Percentiles rank a stretch among this genome's conserved stretches.
Evolutionary conservation across 2,888 invertebrate genomes (phyloP).

Genomic region (Harpalus rubripes): DNA sequence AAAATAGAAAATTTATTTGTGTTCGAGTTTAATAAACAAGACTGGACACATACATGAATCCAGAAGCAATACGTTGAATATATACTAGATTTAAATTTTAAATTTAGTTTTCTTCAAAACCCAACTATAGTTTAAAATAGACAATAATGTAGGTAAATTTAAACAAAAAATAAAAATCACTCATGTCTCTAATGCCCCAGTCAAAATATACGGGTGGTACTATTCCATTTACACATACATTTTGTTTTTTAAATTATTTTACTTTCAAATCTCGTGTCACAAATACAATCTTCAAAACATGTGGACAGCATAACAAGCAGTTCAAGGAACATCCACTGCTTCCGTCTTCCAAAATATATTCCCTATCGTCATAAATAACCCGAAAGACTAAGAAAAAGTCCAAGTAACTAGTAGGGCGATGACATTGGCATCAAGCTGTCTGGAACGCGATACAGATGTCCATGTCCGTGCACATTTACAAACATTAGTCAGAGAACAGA

Average conservation of each 20-base stretch:
- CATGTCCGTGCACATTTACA: slow-evolving; percentile 13
- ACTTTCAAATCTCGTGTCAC: slow-evolving; percentile 7
- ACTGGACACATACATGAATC: too few relatives aligned
- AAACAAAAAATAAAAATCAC: too few relatives aligned
- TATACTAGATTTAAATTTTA: too few relatives aligned
- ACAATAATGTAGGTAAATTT: too few relatives aligned
- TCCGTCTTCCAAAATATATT: slow-evolving; percentile 36
- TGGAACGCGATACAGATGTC: slow-evolving; percentile 43
- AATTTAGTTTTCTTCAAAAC: too few relatives aligned
- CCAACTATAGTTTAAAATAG: too few relatives aligned
- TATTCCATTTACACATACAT: neutral
- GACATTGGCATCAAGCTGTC: slow-evolving; percentile 47
- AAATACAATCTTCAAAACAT: slow-evolving; percentile 17
- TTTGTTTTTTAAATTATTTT: slow-evolving; percentile 40
- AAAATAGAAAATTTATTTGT: too few relatives aligned
- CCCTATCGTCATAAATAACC: slow-evolving; percentile 45
- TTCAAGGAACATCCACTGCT: neutral
- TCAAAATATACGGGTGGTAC: neutral
- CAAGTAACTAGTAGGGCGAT: slow-evolving; percentile 35
- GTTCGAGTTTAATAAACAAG: too few relatives aligned
- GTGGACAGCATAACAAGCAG: slow-evolving; percentile 1
- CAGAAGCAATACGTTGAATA: too few relatives aligned
- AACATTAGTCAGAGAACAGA: neutral
- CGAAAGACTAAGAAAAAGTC: slow-evolving; percentile 27
- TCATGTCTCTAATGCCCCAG: too few relatives aligned